phyloP scores from a whole-genome alignment of 2,888 invertebrate genomes.

The Mesochorus sp. region DNA sequence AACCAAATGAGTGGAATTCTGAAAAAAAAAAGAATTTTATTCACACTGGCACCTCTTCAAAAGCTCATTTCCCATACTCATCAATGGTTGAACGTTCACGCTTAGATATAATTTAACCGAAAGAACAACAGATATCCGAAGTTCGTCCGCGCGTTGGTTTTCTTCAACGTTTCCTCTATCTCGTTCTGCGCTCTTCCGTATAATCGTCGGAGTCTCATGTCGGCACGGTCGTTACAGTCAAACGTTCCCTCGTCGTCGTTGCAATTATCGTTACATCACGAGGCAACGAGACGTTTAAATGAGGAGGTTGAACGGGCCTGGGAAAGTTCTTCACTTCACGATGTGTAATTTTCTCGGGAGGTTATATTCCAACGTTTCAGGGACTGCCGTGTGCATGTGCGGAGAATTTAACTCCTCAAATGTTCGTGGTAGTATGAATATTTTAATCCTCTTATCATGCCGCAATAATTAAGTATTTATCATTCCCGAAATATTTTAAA shows the following conservation, averaged over 20 bases:
- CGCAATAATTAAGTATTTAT: too few relatives aligned
- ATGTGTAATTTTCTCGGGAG: slow-evolving; percentile 34
- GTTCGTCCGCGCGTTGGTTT: slow-evolving; percentile 14
- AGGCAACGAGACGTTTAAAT: slow-evolving; percentile 54
- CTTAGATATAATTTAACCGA: not conserved
- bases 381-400: not conserved
- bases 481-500: too few relatives aligned
- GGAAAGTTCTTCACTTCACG: slow-evolving; percentile 27
- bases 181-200: slow-evolving; percentile 15
- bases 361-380: not conserved
- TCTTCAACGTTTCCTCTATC: slow-evolving; percentile 20
- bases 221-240: slow-evolving; percentile 54
- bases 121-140: slow-evolving; percentile 27
- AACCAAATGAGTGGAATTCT: too few relatives aligned
- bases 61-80: too few relatives aligned
- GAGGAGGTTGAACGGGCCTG: slow-evolving; percentile 25
- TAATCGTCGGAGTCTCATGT: slow-evolving; percentile 45
- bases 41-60: too few relatives aligned
- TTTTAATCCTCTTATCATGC: not conserved
- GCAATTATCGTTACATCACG: slow-evolving; percentile 57
- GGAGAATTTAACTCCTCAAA: not conserved
- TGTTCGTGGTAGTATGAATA: not conserved
- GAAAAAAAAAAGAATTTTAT: too few relatives aligned
- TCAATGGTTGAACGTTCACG: too few relatives aligned
- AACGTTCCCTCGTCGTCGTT: slow-evolving; percentile 38